Evolutionary conservation across 2,113 vertebrate genomes (phyloP), one percentile per base, ranked within the genome.

Genomic region (Scopus umbretta): DNA sequence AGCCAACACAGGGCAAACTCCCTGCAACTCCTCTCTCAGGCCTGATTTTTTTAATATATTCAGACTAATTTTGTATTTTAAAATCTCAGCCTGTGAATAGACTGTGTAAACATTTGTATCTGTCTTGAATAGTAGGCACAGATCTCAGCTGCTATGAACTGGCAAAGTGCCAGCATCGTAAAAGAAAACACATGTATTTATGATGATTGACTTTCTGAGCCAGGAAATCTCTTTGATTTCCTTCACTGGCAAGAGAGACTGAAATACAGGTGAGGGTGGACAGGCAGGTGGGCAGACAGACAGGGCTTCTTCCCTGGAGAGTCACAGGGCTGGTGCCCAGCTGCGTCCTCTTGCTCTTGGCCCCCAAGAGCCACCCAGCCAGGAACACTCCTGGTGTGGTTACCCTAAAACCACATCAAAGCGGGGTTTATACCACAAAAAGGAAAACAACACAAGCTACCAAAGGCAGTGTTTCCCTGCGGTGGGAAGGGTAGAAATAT

Each of bases 201-300:
- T 52, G 86, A 78, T 13, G 36, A 71, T 55, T 68, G 70, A 45
- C 22, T 72, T 85, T 91, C 58, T 70, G 62, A 79, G 71, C n/a
- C 70, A 92, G 80, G 70, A 91, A 89, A 89, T 80, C 61, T 67
- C 87, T 84, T 80, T 70, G 50, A 85, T 94, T 94, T 92, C 66
- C 91, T 96, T 70, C 62, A 62, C 17, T 27, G 26, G 20, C 21
- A 40, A 62, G 36, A 66, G 25, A 75, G 6, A 22, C 40, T n/a
- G 43, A 79, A 76, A 43, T 47, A 40, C 47, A 91, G 78, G 76
- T 65, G 56, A 89, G 56, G 15, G 27, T 53, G 52, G 50, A 49
- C 23, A n/a, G 66, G 52, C 6, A 71, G 47, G 19, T 74, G 15
- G 29, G 18, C n/a, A 83, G n/a, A 61, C 14, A 67, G 34, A n/a